phyloP scores from a whole-genome alignment of 2,888 invertebrate genomes.

The Scaptodrosophila latifasciaeformis region DNA sequence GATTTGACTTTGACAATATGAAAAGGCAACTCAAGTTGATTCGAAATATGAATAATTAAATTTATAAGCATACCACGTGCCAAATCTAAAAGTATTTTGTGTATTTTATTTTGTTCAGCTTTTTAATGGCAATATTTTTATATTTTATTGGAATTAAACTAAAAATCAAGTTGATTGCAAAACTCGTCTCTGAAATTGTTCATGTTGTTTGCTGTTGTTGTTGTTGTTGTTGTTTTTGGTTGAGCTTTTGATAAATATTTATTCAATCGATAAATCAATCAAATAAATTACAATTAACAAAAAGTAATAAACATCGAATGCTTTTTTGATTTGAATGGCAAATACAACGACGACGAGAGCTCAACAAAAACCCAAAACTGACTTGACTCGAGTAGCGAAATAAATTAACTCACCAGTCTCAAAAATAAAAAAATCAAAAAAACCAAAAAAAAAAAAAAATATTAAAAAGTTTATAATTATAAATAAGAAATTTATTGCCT shows the following conservation, averaged over 20 bases:
- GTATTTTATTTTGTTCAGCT: conserved; percentile 3
- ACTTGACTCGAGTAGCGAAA: conserved; percentile 13
- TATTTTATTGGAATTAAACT: conserved; percentile 23
- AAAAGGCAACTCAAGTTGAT: conserved; percentile 43
- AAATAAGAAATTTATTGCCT: conserved; percentile 58
- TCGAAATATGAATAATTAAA: conserved; percentile 14
- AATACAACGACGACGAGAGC: conserved; percentile 8
- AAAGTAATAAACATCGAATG: conserved; percentile 55
- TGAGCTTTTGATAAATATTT: conserved; percentile 50
- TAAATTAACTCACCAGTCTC: conserved; percentile 7
- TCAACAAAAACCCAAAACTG: conserved; percentile 13
- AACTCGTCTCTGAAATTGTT: conserved; percentile 51
- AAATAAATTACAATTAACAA: conserved; percentile 69
- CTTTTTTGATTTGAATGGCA: conserved; percentile 32
- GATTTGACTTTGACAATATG: conserved; percentile 4
- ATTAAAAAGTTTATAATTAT: conserved; percentile 50
- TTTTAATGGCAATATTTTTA: conserved; percentile 11
- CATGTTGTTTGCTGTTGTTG: no score
- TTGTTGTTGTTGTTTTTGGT: no score
- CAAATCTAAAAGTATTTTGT: neutral
- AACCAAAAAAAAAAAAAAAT: conserved; percentile 15
- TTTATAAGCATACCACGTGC: conserved; percentile 31
- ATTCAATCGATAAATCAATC: conserved; percentile 64
- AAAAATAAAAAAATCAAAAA: conserved; percentile 14
- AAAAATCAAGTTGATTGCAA: conserved; percentile 46